Evolutionary conservation across 2,113 vertebrate genomes (phyloP).

Genomic region (Daboia siamensis): DNA sequence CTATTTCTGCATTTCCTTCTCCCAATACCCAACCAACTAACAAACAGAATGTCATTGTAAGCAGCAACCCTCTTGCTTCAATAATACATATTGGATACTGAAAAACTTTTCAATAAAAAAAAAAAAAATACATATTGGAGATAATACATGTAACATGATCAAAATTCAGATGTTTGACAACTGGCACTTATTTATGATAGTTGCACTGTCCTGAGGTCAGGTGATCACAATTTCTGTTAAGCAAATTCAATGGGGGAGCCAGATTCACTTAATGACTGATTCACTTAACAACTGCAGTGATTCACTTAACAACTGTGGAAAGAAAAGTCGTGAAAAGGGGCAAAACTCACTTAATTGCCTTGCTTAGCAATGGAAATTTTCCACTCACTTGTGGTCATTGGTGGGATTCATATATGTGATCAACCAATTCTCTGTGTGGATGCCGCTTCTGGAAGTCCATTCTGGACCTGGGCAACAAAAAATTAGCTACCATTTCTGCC

Average conservation of each 20-base stretch:
- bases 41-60: neutral
- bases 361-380: neutral
- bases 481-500: too few relatives aligned
- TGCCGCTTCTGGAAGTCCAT: too few relatives aligned
- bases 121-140: neutral
- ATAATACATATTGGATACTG: neutral
- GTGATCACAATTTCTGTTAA: neutral
- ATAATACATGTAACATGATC: neutral
- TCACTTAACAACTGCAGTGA: neutral
- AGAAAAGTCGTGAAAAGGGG: neutral
- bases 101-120: too few relatives aligned
- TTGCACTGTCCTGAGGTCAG: neutral
- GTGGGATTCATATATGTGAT: too few relatives aligned
- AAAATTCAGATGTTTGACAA: neutral
- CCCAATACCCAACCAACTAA: neutral
- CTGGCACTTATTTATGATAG: neutral
- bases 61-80: neutral
- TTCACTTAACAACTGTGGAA: neutral
- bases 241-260: neutral
- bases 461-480: too few relatives aligned
- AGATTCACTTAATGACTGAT: neutral
- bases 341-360: neutral
- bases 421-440: too few relatives aligned
- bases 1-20: neutral
- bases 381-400: neutral